phyloP scores from a whole-genome alignment of 2,888 invertebrate species.

The Entomobrya multifasciata region DNA sequence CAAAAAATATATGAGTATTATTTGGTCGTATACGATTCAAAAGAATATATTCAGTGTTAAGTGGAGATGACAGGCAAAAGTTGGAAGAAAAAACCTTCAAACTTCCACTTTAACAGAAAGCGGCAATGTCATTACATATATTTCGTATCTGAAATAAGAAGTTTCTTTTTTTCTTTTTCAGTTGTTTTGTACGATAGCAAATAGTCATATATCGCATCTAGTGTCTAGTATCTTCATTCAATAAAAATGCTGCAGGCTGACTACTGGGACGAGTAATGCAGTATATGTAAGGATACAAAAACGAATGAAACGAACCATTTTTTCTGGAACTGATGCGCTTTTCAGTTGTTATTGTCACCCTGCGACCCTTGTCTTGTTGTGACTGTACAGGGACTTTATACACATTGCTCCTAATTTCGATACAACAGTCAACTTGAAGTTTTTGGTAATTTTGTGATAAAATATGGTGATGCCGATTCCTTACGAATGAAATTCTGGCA shows the following conservation, averaged over 20 bases:
- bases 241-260: neutral
- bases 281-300: too few species aligned
- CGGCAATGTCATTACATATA: constrained; percentile 48
- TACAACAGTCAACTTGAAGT: neutral
- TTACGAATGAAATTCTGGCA: constrained; percentile 14
- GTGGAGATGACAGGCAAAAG: constrained; percentile 22
- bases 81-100: constrained; percentile 39
- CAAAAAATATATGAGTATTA: too few species aligned
- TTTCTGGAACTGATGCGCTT: constrained; percentile 29
- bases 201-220: too few species aligned
- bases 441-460: neutral
- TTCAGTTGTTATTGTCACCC: constrained; percentile 52
- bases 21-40: neutral
- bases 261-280: neutral
- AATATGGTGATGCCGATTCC: too few species aligned
- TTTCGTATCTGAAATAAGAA: neutral
- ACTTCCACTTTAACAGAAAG: constrained; percentile 28
- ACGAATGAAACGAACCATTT: constrained; percentile 25
- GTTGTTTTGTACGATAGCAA: too few species aligned
- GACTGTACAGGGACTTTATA: neutral
- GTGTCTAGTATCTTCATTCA: constrained; percentile 17
- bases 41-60: neutral
- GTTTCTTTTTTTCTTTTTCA: neutral
- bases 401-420: constrained; percentile 23
- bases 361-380: too few species aligned